phyloP scores from a whole-genome alignment of 2,113 vertebrate genomes.

The Arvicanthis niloticus region DNA sequence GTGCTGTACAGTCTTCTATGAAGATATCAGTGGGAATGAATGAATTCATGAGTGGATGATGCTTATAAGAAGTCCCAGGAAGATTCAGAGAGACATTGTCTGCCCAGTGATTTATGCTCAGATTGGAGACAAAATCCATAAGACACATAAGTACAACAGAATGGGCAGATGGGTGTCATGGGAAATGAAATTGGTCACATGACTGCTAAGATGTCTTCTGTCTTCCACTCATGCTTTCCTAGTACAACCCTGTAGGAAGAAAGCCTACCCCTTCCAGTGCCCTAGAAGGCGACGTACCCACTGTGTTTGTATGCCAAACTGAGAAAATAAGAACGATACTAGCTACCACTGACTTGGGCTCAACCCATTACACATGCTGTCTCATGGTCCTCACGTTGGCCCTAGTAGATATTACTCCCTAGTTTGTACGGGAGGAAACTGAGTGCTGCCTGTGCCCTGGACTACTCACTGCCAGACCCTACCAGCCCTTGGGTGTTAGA shows the following conservation, averaged over 20 bases:
- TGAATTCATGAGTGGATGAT: background rate
- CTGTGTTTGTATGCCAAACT: background rate
- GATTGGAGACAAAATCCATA: background rate
- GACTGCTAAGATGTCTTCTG: background rate
- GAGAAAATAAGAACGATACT: background rate
- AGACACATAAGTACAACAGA: background rate
- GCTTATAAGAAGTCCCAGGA: background rate
- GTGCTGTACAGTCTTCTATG: background rate
- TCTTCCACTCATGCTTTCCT: background rate
- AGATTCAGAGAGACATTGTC: background rate
- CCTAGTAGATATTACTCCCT: background rate
- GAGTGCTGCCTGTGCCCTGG: background rate
- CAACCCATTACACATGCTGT: rapidly evolving
- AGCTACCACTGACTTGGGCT: background rate
- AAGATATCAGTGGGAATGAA: background rate
- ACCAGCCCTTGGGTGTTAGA: too few species aligned
- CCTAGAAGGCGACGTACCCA: background rate
- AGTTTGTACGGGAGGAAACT: background rate
- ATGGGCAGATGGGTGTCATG: background rate
- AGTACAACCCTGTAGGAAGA: rapidly evolving
- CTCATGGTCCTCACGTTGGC: background rate
- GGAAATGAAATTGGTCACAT: background rate
- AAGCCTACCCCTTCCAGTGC: background rate
- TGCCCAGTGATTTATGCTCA: background rate
- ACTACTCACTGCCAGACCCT: too few species aligned